Evolutionary conservation across 1,140 invertebrate genomes (phyloP).

Genomic region (Caenorhabditis tropicalis): DNA sequence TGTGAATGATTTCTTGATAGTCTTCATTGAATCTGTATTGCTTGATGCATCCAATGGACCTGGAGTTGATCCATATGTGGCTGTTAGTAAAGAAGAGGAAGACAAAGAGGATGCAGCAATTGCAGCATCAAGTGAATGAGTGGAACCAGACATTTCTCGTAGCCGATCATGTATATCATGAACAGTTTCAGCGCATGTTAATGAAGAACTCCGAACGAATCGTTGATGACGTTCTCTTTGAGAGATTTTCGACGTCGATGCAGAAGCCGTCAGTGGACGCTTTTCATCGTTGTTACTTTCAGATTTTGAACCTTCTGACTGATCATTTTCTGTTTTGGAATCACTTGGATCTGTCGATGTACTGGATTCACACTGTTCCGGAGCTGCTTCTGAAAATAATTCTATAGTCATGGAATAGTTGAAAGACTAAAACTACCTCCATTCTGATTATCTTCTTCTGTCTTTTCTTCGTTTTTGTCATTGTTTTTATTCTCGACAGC

Average conservation of each 20-base stretch:
- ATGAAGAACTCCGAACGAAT: slow-evolving; percentile 36
- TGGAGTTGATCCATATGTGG: background rate
- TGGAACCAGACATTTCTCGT: slow-evolving; percentile 44
- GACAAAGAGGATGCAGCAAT: background rate
- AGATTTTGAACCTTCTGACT: background rate
- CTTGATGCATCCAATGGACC: background rate
- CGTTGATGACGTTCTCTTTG: slow-evolving; percentile 7
- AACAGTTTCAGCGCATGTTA: slow-evolving; percentile 50
- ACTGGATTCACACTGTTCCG: background rate
- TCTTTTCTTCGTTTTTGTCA: slow-evolving; percentile 21
- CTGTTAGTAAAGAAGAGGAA: background rate
- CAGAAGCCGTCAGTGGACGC: background rate
- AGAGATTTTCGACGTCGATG: background rate
- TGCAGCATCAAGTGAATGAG: slow-evolving; percentile 45
- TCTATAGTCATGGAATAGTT: background rate
- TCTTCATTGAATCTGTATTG: slow-evolving; percentile 22
- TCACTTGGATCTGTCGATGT: background rate
- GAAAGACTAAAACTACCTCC: background rate
- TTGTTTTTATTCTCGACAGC: background rate
- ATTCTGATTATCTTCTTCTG: background rate
- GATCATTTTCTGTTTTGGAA: background rate
- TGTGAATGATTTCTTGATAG: slow-evolving; percentile 24
- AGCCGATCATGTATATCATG: slow-evolving; percentile 51
- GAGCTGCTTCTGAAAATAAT: background rate
- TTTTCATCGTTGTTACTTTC: slow-evolving; percentile 28